Evolutionary conservation across 2,888 invertebrate genomes (phyloP), one percentile per base, ranked within the genome.

Genomic region (Drosophila mayaguana): DNA sequence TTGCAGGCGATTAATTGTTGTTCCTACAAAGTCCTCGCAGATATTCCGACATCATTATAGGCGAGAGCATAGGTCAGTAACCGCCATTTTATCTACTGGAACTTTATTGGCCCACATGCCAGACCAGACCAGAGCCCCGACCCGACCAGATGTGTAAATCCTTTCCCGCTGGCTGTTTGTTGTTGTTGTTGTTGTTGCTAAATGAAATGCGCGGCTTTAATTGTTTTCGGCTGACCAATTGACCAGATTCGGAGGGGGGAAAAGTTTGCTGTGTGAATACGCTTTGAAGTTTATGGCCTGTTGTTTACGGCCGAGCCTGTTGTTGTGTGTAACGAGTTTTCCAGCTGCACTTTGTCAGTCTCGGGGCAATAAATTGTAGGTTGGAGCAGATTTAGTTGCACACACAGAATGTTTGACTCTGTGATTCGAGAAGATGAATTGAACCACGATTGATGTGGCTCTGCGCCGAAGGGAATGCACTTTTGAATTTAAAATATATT

Each of bases 141-240:
- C 61, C 64, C 42, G 43, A 50, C 40, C 46, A 12, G 14, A 38
- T 43, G 22, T 20, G 50, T 22, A 70, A 65, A 56, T 59, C 32
- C 61, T 43, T 61, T 64, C 28, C 12, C 6, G n/a, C n/a, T n/a
- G n/a, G n/a, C n/a, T n/a, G n/a, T n/a, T 18, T 12, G 2, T 28
- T 11, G 0, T n/a, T 3, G 22, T 14, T 50, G 1, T 34, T 18
- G 12, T 46, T 67, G 54, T 63, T 60, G 68, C 53, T 65, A 73
- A 72, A 82, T 81, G 67, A 80, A 85, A 80, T 68, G 67, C 72
- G 57, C 70, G 65, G 80, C 66, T 84, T 73, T 84, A 84, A 87
- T 81, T 83, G 83, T 85, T 85, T 85, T 78, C 81, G 70, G 74
- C 70, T 78, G 81, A 83, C 83, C 83, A 88, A 79, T 82, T 80